These are phyloP conservation scores for Zoroaster sp. DNA, from an alignment of 53 echinoderm and acorn worm genomes.

Conservation along the genomic window DNA sequence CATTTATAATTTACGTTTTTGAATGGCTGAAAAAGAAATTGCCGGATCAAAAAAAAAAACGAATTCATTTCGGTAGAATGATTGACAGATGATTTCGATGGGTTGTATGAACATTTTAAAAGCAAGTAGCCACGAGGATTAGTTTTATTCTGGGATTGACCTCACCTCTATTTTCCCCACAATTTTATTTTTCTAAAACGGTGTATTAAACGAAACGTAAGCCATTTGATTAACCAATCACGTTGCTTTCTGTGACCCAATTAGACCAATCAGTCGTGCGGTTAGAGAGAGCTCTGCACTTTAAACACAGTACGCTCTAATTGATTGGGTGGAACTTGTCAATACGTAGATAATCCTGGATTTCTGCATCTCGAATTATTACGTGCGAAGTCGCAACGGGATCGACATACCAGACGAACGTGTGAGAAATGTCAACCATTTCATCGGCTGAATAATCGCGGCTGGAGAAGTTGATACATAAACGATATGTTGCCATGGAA, in stretches of 20 bases:
- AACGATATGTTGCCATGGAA: background rate
- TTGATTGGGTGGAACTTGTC: slow-evolving; percentile 20
- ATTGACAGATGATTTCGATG: too few species aligned
- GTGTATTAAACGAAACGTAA: background rate
- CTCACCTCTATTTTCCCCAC: too few species aligned
- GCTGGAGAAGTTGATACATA: background rate
- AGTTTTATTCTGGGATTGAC: too few species aligned
- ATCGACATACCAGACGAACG: background rate
- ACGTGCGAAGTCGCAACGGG: background rate
- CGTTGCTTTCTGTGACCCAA: background rate
- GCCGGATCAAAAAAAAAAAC: too few species aligned
- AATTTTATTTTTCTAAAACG: background rate
- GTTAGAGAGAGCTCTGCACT: background rate
- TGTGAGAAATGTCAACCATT: background rate
- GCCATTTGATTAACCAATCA: background rate
- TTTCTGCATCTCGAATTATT: background rate
- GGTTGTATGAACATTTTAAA: too few species aligned
- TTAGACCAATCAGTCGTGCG: background rate
- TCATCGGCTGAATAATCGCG: too few species aligned
- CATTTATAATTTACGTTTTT: too few species aligned
- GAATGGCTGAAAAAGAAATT: too few species aligned
- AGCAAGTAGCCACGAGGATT: too few species aligned
- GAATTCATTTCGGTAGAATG: too few species aligned
- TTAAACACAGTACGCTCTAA: background rate
- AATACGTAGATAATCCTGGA: background rate